A percentile compares a stretch with the other conserved stretches of the same genome.
These are phyloP conservation scores for Triplophysa dalaica DNA, from an alignment of 2,113 vertebrate species.

Conservation along the genomic window DNA sequence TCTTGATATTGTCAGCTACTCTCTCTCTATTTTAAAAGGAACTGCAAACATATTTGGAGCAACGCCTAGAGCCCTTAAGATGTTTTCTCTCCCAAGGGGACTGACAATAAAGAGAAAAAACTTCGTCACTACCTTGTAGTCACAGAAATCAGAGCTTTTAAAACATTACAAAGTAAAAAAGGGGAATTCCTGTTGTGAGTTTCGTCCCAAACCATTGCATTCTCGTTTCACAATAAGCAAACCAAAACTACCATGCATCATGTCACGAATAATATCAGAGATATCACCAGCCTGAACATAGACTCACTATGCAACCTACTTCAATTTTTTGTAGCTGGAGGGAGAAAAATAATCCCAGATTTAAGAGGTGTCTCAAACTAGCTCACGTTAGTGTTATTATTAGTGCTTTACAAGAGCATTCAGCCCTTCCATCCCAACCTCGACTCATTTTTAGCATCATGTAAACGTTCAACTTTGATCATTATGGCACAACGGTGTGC, in stretches of 20 bases:
- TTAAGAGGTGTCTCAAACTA: neutral
- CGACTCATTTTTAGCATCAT: neutral
- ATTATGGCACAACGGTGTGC: neutral
- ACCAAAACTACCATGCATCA: too few species aligned
- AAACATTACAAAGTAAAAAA: neutral
- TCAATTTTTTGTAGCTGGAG: too few species aligned
- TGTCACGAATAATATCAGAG: neutral
- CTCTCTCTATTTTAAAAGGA: neutral
- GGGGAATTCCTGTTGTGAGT: neutral
- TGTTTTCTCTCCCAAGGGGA: constrained; percentile 3
- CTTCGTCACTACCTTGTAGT: neutral
- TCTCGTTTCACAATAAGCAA: neutral
- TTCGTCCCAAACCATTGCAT: neutral
- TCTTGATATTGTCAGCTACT: neutral
- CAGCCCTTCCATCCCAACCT: neutral
- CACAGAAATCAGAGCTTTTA: neutral
- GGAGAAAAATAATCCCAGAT: neutral
- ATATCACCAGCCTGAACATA: neutral
- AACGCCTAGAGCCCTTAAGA: neutral
- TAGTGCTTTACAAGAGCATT: neutral
- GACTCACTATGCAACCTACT: neutral
- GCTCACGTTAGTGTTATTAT: neutral
- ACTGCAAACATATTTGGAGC: constrained; percentile 4
- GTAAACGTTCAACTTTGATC: neutral
- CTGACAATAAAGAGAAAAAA: neutral